phyloP scores from a whole-genome alignment of 2,113 vertebrate species.

The Glaucidium brasilianum region DNA sequence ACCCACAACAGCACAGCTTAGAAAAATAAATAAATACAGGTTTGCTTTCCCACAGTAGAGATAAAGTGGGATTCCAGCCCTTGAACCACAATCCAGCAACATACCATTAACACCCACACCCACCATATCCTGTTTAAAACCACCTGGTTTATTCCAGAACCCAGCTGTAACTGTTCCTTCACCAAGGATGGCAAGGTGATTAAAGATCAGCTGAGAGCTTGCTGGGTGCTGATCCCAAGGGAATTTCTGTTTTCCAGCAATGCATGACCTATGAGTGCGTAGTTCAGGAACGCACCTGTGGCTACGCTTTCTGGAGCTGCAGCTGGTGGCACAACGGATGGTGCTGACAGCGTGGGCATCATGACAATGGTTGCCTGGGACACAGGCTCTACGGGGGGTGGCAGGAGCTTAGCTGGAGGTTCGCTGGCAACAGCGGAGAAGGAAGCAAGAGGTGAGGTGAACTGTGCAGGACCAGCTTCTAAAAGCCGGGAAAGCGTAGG shows the following conservation, averaged over 20 bases:
- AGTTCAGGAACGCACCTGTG: constrained; percentile 76
- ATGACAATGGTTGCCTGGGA: constrained; percentile 82
- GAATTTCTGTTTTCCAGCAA: constrained; percentile 24
- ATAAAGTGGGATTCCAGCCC: constrained; percentile 20
- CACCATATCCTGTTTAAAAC: not conserved
- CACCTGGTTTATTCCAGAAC: not conserved
- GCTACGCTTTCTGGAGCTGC: constrained; percentile 77
- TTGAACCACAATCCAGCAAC: not conserved
- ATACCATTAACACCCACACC: not conserved
- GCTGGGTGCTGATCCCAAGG: not conserved
- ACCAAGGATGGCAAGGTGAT: not conserved
- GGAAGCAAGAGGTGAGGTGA: constrained; percentile 89
- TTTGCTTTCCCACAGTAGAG: not conserved
- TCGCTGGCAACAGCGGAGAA: constrained; percentile 85
- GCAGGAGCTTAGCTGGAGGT: constrained; percentile 83
- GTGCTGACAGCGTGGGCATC: constrained; percentile 82
- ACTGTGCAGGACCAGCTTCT: constrained; percentile 92
- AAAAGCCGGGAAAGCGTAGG: constrained; percentile 97
- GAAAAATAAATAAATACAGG: not conserved
- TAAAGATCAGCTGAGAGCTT: not conserved
- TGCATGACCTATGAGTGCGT: constrained; percentile 39
- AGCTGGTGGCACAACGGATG: constrained; percentile 78
- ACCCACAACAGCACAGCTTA: not conserved
- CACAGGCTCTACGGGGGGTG: constrained; percentile 77
- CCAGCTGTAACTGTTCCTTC: not conserved